These are phyloP conservation scores for Drosophila suzukii DNA, from an alignment of 1,140 invertebrate species.

Conservation along the genomic window DNA sequence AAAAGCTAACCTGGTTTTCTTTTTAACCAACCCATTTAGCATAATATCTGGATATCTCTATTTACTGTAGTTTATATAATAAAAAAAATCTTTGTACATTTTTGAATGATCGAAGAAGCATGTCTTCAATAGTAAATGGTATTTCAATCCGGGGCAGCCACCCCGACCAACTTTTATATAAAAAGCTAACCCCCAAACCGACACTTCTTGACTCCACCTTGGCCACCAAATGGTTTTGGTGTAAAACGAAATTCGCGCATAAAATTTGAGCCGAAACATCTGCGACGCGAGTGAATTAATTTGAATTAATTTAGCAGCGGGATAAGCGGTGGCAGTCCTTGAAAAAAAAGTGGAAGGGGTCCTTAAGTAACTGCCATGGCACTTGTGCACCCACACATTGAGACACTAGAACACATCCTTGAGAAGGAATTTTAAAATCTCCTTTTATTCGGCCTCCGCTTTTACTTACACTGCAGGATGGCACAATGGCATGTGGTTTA, in stretches of 20 bases:
- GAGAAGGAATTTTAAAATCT: conserved; percentile 64
- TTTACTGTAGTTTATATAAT: too few species aligned
- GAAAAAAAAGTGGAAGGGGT: conserved; percentile 2
- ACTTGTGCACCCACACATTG: conserved; percentile 59
- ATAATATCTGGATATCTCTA: too few species aligned
- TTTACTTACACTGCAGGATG: conserved; percentile 47
- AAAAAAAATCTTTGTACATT: too few species aligned
- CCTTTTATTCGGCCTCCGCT: conserved; percentile 8
- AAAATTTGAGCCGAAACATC: conserved; percentile 82
- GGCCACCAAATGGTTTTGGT: conserved; percentile 69
- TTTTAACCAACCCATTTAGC: neutral
- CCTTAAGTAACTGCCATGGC: conserved; percentile 71
- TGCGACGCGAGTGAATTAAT: conserved; percentile 81
- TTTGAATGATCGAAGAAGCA: neutral
- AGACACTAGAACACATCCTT: conserved; percentile 63
- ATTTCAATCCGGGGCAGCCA: conserved; percentile 8
- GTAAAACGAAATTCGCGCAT: conserved; percentile 78
- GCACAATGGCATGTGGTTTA: conserved; percentile 8
- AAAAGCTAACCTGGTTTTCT: conserved; percentile 11
- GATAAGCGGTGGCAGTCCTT: conserved; percentile 20
- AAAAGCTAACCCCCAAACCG: conserved; percentile 5
- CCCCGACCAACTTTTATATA: neutral
- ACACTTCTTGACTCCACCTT: conserved; percentile 33
- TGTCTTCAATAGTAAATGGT: neutral
- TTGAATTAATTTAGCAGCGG: conserved; percentile 78